phyloP scores from a whole-genome alignment of 2,113 vertebrate species.

The Triplophysa siluroides region DNA sequence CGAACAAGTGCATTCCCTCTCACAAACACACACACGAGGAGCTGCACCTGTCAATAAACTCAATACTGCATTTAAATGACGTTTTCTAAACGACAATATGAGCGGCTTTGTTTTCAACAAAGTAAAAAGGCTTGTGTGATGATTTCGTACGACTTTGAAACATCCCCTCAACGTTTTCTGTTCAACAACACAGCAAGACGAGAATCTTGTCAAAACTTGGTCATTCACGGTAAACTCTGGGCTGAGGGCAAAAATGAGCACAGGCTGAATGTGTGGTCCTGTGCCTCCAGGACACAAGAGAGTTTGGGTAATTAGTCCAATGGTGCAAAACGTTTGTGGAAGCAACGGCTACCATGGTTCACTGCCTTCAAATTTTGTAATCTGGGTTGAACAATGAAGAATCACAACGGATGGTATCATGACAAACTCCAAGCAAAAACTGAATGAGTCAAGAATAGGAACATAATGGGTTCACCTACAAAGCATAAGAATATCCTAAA shows the following conservation, averaged over 20 bases:
- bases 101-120: neutral
- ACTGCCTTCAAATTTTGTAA: conserved; percentile 19
- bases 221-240: conserved; percentile 2
- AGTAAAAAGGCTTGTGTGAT: neutral
- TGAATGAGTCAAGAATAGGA: neutral
- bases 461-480: neutral
- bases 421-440: neutral
- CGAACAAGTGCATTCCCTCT: conserved; percentile 26
- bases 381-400: conserved; percentile 1
- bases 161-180: neutral
- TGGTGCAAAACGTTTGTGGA: neutral
- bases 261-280: neutral
- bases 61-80: neutral
- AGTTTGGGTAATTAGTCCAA: conserved; percentile 6
- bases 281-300: neutral
- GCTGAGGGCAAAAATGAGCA: neutral
- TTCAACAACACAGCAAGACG: neutral
- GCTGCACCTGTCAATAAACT: conserved; percentile 15
- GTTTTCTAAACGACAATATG: neutral
- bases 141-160: too few relatives aligned
- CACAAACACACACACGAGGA: conserved; percentile 8
- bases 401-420: neutral
- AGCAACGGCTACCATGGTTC: neutral
- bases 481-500: neutral
- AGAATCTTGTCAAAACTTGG: conserved; percentile 22